These are phyloP conservation scores for Protobothrops flavoviridis DNA, from an alignment of 2,113 vertebrate species.

Conservation along the genomic window DNA sequence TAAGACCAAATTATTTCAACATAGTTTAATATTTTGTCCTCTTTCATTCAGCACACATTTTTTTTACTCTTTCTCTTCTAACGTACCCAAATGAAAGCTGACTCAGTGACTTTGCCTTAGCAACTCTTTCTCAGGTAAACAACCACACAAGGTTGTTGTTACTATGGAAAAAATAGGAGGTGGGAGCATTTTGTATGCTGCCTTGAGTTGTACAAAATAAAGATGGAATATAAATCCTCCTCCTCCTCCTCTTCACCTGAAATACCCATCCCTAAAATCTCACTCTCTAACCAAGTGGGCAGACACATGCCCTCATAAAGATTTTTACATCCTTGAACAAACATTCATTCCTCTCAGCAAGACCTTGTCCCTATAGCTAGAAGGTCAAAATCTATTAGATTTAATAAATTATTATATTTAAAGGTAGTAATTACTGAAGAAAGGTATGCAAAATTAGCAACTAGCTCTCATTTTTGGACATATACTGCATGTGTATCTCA, in stretches of 20 bases:
- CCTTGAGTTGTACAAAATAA: not conserved
- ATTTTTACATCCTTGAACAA: too few relatives aligned
- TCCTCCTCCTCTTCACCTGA: not conserved
- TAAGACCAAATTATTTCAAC: not conserved
- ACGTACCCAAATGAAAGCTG: not conserved
- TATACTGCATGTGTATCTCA: not conserved
- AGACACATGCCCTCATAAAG: too few relatives aligned
- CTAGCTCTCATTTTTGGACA: not conserved
- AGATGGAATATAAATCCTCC: not conserved
- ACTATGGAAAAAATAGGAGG: not conserved
- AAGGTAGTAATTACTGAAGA: too few relatives aligned
- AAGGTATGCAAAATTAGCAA: too few relatives aligned
- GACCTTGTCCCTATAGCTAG: too few relatives aligned
- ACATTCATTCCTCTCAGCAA: too few relatives aligned
- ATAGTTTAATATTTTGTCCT: not conserved
- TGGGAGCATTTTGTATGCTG: not conserved
- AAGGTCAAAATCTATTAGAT: too few relatives aligned
- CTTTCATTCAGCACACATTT: not conserved
- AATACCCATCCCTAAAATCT: not conserved
- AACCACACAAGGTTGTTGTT: not conserved
- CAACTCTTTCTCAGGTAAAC: not conserved
- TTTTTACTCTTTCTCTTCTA: not conserved
- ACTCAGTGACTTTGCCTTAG: not conserved
- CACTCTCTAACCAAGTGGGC: too few relatives aligned
- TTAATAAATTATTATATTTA: too few relatives aligned